Conservation (phyloP, 2,797 vertebrate species). For the Melanogrammus aeglefinus region DNA sequence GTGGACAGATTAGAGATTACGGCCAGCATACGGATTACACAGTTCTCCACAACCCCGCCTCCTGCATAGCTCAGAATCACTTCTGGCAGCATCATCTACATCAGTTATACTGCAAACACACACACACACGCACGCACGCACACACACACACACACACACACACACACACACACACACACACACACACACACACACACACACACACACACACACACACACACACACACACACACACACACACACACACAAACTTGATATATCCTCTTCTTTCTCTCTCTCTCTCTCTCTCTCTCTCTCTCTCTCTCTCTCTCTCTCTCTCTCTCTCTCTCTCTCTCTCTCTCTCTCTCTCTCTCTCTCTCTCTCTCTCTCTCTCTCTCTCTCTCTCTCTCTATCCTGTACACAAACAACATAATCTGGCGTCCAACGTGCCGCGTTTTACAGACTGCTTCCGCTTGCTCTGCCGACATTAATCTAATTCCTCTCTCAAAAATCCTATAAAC, state of each 20-base stretch:
- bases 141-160: not conserved
- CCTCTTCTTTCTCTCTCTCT: not conserved
- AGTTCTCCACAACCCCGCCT: slow-evolving; percentile 57
- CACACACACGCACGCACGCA: not conserved
- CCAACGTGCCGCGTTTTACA: slow-evolving; percentile 13
- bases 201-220: not conserved
- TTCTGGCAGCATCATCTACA: slow-evolving; percentile 52
- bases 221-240: not conserved
- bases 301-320: not conserved
- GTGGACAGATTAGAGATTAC: slow-evolving; percentile 78
- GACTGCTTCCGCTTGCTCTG: slow-evolving; percentile 11
- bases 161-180: not conserved
- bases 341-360: not conserved
- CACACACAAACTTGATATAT: slow-evolving; percentile 4
- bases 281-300: not conserved
- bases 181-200: not conserved
- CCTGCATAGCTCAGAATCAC: slow-evolving; percentile 45
- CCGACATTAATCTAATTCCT: slow-evolving; percentile 25
- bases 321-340: slow-evolving; percentile 1
- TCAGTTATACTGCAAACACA: slow-evolving; percentile 16
- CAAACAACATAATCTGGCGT: slow-evolving; percentile 17
- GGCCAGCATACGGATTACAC: slow-evolving; percentile 69
- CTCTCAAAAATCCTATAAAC: slow-evolving; percentile 22
- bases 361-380: not conserved
- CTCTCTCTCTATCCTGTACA: slow-evolving; percentile 4